Evolutionary conservation across 2,888 invertebrate species (phyloP).

Genomic region (Cremastinae sp.): DNA sequence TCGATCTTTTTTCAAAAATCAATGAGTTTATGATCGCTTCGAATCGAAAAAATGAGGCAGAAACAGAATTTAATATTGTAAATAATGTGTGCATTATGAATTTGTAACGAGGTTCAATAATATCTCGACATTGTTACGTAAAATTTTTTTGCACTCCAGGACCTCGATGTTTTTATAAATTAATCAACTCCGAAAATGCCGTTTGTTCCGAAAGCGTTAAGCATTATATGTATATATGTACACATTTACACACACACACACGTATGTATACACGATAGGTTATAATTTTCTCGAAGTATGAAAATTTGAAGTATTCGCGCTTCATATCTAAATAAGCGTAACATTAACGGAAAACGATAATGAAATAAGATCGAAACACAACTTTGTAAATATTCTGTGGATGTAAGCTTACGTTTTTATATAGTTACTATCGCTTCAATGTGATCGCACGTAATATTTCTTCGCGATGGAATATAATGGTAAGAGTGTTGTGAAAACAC

Average conservation of each 20-base stretch:
- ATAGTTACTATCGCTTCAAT: conserved; percentile 46
- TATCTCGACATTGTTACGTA: conserved; percentile 22
- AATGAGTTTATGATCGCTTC: conserved; percentile 18
- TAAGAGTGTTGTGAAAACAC: background rate
- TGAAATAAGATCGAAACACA: conserved; percentile 34
- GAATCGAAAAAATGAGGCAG: background rate
- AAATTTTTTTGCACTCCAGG: conserved; percentile 44
- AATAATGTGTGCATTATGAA: conserved; percentile 42
- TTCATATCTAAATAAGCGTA: conserved; percentile 21
- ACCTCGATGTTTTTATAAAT: conserved; percentile 38
- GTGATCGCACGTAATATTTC: conserved; percentile 47
- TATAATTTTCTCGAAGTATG: conserved; percentile 18
- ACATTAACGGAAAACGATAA: conserved; percentile 7
- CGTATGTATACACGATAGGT: background rate
- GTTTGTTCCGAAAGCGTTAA: conserved; percentile 7
- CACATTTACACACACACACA: background rate
- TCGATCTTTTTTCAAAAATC: background rate
- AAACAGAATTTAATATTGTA: conserved; percentile 44
- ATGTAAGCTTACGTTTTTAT: conserved; percentile 56
- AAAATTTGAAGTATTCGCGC: conserved; percentile 19
- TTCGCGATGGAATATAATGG: conserved; percentile 12
- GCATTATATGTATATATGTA: conserved; percentile 6
- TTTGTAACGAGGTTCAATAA: conserved; percentile 32
- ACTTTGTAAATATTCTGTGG: conserved; percentile 56
- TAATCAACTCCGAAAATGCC: conserved; percentile 6